Conservation (phyloP, 2,113 vertebrate species). For the Cynocephalus volans region DNA sequence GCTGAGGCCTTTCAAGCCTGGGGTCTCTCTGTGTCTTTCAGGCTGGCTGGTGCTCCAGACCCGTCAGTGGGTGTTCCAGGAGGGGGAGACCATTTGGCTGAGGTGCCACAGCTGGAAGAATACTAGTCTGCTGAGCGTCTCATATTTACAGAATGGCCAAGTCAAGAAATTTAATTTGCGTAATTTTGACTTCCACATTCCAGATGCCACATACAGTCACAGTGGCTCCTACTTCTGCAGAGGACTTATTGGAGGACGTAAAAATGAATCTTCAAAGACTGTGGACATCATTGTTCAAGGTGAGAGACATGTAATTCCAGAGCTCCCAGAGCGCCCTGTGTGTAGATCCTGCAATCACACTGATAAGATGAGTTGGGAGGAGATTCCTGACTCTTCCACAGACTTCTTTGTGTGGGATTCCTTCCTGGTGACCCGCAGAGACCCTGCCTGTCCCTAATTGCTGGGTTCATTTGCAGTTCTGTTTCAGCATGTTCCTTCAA, state of each 20-base stretch:
- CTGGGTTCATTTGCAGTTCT: neutral
- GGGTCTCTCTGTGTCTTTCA: constrained; percentile 59
- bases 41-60: constrained; percentile 77
- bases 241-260: neutral
- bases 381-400: too few relatives aligned
- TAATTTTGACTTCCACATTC: neutral
- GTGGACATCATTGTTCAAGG: constrained; percentile 36
- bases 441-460: neutral
- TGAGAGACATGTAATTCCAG: neutral
- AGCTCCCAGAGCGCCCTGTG: rapidly evolving
- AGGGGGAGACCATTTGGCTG: constrained; percentile 44
- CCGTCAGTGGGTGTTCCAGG: neutral
- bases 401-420: neutral
- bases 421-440: neutral
- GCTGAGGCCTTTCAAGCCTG: neutral
- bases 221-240: constrained; percentile 80
- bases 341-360: neutral
- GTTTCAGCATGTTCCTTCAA: neutral
- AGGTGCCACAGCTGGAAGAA: constrained; percentile 79
- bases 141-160: constrained; percentile 55
- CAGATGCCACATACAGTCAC: neutral
- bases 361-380: neutral
- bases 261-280: constrained; percentile 48
- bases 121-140: rapidly evolving
- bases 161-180: too few relatives aligned